Base-by-base conservation (phyloP, 1,140 invertebrate species). In the Holotrichia oblita region DNA sequence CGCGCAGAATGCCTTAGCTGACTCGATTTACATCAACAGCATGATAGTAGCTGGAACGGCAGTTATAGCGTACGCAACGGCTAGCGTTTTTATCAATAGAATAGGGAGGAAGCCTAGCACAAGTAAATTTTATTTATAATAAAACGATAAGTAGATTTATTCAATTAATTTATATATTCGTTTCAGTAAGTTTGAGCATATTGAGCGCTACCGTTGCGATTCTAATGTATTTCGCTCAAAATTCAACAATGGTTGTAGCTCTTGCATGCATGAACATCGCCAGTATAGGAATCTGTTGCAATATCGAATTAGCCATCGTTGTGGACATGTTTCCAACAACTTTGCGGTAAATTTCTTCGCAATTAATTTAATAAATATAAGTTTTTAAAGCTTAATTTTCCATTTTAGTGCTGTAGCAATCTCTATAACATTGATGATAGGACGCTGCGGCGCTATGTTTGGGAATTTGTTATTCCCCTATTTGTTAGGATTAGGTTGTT, bases 311-410 rank as follows among this genome's bases (percentile, higher is more conserved):
- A n/a, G 80, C 82, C 9, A 79, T 84, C 2, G 80, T 83, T 34
- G 81, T 85, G 34, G 84, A 86, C 79, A 55, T 85, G n/a, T 85
- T 86, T 77, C 85, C 85, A 69, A 86, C 85, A 9, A 83, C 81
- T 76, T 83, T 86, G 80, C 82, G 84, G 83, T 83, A 78, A 55
- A 6, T 34, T 34, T 34, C 4, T 34, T 34, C 4, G 27, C 4
- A 55, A 3, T 55, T n/a, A n/a, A n/a, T n/a, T n/a, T n/a, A n/a
- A n/a, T n/a, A n/a, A n/a, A n/a, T n/a, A n/a, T n/a, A n/a, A n/a
- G n/a, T n/a, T n/a, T n/a, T n/a, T n/a, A n/a, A n/a, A n/a, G n/a
- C n/a, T n/a, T n/a, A n/a, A n/a, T 55, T 83, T 84, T 77, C 83
- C 83, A 55, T 55, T 55, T 17, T 55, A 55, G 48, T 17, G 48